phyloP scores from a whole-genome alignment of 2,888 invertebrate genomes.

The Cenopis cana region DNA sequence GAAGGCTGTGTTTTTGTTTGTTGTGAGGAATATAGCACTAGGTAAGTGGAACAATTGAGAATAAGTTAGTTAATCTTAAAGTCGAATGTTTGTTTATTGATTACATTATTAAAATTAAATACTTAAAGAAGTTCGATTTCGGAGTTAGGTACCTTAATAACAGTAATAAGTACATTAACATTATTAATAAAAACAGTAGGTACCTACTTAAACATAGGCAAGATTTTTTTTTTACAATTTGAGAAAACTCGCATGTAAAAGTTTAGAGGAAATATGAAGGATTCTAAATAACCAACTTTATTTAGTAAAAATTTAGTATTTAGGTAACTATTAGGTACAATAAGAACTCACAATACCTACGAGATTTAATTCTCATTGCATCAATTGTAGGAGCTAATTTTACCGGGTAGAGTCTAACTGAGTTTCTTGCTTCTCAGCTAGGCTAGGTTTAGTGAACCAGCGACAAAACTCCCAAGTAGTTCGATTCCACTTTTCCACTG shows the following conservation, averaged over 20 bases:
- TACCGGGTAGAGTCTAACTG: too few relatives aligned
- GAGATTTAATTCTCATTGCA: too few relatives aligned
- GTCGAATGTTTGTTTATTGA: neutral
- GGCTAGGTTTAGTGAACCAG: too few relatives aligned
- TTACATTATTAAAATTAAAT: neutral
- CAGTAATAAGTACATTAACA: neutral
- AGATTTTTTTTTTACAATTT: neutral
- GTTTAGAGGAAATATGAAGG: too few relatives aligned
- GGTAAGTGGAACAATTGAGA: constrained; percentile 29
- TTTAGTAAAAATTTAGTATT: too few relatives aligned
- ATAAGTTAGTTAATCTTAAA: neutral
- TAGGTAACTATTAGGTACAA: too few relatives aligned
- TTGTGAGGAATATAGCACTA: constrained; percentile 47
- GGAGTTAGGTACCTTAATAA: neutral
- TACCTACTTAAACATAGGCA: neutral
- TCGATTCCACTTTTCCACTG: too few relatives aligned
- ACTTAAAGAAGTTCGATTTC: neutral
- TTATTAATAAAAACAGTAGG: neutral
- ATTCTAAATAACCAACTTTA: too few relatives aligned
- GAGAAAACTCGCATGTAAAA: neutral
- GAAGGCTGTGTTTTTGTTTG: constrained; percentile 52
- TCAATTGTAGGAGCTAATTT: too few relatives aligned
- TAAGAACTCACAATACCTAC: too few relatives aligned
- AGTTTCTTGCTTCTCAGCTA: too few relatives aligned
- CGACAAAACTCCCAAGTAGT: too few relatives aligned